Evolutionary conservation across 1,140 invertebrate genomes (phyloP).

Genomic region (Papilio polyxenes): DNA sequence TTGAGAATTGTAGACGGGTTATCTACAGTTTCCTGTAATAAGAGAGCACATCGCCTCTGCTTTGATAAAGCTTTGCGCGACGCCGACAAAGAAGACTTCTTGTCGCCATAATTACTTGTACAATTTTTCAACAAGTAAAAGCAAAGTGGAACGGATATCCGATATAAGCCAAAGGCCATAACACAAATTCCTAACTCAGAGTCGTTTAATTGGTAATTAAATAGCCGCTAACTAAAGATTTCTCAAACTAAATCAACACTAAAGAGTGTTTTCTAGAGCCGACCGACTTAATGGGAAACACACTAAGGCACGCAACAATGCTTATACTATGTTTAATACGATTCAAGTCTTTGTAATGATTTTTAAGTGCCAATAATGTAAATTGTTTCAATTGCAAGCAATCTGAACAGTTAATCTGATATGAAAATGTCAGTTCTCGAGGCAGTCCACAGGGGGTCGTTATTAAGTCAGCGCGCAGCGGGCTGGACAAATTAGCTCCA

Average conservation of each 20-base stretch:
- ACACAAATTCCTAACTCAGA: background rate
- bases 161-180: background rate
- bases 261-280: no score
- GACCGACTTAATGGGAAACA: no score
- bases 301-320: no score
- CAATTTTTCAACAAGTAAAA: slow-evolving; percentile 5
- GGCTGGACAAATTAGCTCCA: slow-evolving; percentile 12
- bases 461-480: slow-evolving; percentile 22
- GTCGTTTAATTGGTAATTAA: no score
- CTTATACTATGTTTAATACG: no score
- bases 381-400: background rate
- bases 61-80: slow-evolving; percentile 56
- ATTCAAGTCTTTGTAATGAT: no score
- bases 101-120: slow-evolving; percentile 7
- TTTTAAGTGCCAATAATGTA: background rate
- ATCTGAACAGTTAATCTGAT: background rate
- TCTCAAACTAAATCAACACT: no score
- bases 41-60: slow-evolving; percentile 55
- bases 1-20: slow-evolving; percentile 62
- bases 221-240: no score
- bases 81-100: background rate
- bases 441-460: background rate
- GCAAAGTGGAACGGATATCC: slow-evolving; percentile 10
- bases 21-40: slow-evolving; percentile 62
- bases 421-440: background rate